A percentile compares a stretch with the other conserved stretches of the same genome.
phyloP scores from a whole-genome alignment of 2,797 vertebrate species.

The Rhinella marina region DNA sequence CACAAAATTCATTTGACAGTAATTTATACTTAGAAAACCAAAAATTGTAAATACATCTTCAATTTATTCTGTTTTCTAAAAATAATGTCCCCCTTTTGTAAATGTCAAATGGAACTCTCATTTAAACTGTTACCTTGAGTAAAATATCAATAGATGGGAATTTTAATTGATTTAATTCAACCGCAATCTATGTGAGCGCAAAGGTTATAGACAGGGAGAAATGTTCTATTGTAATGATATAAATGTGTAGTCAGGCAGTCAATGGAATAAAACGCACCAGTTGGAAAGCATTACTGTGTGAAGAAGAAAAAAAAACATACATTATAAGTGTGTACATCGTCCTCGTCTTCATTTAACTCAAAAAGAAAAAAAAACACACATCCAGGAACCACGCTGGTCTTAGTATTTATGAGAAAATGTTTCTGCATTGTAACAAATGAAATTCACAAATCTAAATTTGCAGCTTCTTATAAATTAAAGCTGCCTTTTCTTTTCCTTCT shows the following conservation, averaged over 20 bases:
- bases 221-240: constrained; percentile 77
- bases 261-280: constrained; percentile 67
- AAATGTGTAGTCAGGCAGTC: constrained; percentile 77
- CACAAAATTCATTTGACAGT: constrained; percentile 88
- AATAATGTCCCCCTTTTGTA: constrained; percentile 63
- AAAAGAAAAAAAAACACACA: constrained; percentile 70
- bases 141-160: constrained; percentile 64
- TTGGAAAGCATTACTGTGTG: constrained; percentile 67
- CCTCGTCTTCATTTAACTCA: constrained; percentile 69
- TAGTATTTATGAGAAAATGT: constrained; percentile 53
- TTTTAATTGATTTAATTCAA: constrained; percentile 75
- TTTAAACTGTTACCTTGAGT: constrained; percentile 63
- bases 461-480: constrained; percentile 53
- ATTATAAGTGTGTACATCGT: constrained; percentile 69
- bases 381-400: constrained; percentile 66
- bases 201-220: constrained; percentile 76
- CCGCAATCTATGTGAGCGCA: constrained; percentile 68
- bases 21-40: constrained; percentile 86
- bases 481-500: constrained; percentile 46
- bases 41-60: constrained; percentile 76
- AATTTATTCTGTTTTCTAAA: constrained; percentile 73
- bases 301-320: constrained; percentile 66
- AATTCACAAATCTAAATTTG: constrained; percentile 58
- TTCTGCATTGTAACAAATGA: constrained; percentile 48
- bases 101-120: constrained; percentile 66